These are phyloP conservation scores for Apaloderma vittatum DNA, from an alignment of 2,113 vertebrate species.

Conservation along the genomic window DNA sequence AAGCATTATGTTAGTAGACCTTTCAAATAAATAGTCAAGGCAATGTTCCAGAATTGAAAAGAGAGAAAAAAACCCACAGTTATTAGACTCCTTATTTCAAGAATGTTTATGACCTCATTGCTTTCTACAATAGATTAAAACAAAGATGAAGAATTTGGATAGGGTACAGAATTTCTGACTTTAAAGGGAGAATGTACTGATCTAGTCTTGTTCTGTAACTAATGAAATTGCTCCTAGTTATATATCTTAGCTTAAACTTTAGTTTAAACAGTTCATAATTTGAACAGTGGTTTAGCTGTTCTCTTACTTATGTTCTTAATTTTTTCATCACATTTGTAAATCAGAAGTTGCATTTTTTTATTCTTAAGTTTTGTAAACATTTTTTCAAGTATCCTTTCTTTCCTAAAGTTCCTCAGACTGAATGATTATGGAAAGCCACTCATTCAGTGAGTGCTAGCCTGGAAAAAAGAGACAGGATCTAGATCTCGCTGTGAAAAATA, in stretches of 20 bases:
- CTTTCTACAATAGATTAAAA: background rate
- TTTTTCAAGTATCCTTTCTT: background rate
- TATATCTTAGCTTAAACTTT: background rate
- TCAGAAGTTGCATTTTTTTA: background rate
- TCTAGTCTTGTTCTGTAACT: background rate
- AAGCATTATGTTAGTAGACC: background rate
- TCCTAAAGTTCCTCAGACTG: background rate
- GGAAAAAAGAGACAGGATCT: background rate
- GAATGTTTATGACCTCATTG: background rate
- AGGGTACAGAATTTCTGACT: background rate
- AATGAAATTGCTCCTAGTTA: background rate
- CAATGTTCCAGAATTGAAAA: background rate
- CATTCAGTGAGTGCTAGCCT: background rate
- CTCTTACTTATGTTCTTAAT: background rate
- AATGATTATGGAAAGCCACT: background rate
- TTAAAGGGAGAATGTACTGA: background rate
- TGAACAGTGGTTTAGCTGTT: background rate
- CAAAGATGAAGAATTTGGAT: conserved; percentile 18
- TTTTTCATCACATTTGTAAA: background rate
- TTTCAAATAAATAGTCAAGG: background rate
- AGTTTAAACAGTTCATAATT: background rate
- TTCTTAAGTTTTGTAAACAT: background rate
- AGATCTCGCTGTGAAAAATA: conserved; percentile 34
- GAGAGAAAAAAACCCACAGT: background rate
- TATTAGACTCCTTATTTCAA: background rate